These are phyloP conservation scores for Fratercula arctica DNA, from an alignment of 2,797 vertebrate species.

Conservation along the genomic window DNA sequence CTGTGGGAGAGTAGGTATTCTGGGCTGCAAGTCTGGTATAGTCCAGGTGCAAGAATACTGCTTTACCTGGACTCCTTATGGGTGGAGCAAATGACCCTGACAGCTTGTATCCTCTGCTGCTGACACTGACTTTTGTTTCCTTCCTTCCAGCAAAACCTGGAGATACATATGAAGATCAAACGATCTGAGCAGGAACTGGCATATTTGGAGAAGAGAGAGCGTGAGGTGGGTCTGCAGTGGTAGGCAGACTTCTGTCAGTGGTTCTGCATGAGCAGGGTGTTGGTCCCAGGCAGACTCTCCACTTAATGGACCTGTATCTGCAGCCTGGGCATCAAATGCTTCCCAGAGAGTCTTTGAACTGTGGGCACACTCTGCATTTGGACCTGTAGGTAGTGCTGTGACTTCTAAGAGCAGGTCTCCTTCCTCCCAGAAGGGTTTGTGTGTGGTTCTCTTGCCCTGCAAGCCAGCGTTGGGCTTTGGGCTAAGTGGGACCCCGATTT, in stretches of 20 bases:
- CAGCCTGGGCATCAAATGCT: not conserved
- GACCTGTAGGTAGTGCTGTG: not conserved
- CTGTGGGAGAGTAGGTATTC: not conserved
- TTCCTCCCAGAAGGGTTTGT: not conserved
- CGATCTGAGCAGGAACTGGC: conserved; percentile 93
- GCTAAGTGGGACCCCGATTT: not conserved
- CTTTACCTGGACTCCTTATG: not conserved
- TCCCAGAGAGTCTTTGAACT: not conserved
- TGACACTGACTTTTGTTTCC: conserved; percentile 41
- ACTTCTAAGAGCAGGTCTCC: not conserved
- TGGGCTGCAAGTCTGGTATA: not conserved
- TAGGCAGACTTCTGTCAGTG: not conserved
- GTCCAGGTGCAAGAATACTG: not conserved
- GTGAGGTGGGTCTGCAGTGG: conserved; percentile 80
- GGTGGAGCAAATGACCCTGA: not conserved
- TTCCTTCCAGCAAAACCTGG: conserved; percentile 93
- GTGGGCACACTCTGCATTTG: not conserved
- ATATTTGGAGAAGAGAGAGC: conserved; percentile 93
- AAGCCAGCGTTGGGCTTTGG: not conserved
- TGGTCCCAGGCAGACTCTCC: not conserved
- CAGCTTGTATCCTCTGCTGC: not conserved
- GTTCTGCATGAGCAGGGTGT: not conserved
- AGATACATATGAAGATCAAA: conserved; percentile 96
- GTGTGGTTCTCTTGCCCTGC: not conserved
- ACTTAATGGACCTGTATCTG: not conserved